Conservation (phyloP, 2,113 vertebrate genomes). For the Caracal caracal region DNA sequence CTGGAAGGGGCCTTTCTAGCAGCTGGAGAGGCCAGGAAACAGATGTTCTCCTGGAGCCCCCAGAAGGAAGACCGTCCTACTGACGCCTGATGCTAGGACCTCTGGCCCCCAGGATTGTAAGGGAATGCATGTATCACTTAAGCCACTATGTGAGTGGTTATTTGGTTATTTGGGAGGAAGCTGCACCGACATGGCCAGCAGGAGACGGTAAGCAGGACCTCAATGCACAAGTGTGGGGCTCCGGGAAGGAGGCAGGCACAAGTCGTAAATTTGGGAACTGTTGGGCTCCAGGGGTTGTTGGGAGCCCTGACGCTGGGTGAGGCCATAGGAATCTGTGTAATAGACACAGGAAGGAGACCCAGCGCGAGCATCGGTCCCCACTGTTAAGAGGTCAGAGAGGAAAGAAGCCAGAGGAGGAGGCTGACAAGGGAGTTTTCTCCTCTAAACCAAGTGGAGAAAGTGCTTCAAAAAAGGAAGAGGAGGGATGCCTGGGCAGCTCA, state of each 20-base stretch:
- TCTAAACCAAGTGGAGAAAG: not conserved
- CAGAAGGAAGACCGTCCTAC: not conserved
- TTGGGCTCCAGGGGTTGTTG: not conserved
- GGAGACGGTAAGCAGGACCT: not conserved
- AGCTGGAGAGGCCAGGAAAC: not conserved
- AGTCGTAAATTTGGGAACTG: too few species aligned
- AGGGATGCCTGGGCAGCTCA: too few species aligned
- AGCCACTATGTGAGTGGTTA: fast-evolving
- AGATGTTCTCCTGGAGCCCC: not conserved
- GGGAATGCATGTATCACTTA: not conserved
- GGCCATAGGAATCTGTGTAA: not conserved
- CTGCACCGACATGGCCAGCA: fast-evolving
- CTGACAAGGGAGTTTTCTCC: not conserved
- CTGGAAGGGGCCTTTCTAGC: too few species aligned
- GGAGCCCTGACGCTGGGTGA: too few species aligned
- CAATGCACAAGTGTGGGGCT: too few species aligned
- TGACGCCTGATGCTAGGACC: not conserved
- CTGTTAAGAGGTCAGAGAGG: not conserved
- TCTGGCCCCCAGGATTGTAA: not conserved
- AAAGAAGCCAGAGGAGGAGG: not conserved
- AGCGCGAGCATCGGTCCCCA: not conserved
- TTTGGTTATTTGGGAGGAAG: not conserved
- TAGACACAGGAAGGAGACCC: not conserved
- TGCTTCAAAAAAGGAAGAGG: not conserved
- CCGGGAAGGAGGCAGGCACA: fast-evolving